Percentiles rank a stretch among this genome's conserved stretches.
phyloP scores from a whole-genome alignment of 2,888 invertebrate species.

The Rhorus exstirpatorius region DNA sequence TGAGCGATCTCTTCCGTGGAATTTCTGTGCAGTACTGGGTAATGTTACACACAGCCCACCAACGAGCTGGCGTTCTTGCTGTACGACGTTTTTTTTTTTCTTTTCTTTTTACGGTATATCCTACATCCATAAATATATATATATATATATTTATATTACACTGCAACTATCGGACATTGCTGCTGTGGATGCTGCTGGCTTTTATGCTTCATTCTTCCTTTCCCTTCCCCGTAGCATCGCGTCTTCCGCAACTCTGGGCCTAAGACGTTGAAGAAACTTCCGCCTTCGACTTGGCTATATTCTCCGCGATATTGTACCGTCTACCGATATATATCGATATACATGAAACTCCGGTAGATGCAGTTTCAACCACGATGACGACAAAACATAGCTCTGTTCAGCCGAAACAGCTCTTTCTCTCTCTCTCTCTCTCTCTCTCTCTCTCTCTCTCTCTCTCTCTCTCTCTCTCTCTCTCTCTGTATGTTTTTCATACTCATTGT shows the following conservation, averaged over 20 bases:
- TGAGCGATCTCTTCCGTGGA: constrained; percentile 50
- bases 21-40: constrained; percentile 54
- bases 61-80: constrained; percentile 15
- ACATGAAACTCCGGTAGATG: constrained; percentile 37
- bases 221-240: constrained; percentile 65
- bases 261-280: constrained; percentile 62
- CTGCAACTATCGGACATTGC: constrained; percentile 39
- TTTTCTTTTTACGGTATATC: constrained; percentile 29
- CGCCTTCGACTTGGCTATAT: constrained; percentile 61
- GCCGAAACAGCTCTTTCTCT: constrained; percentile 48
- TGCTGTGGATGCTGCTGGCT: constrained; percentile 54
- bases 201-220: constrained; percentile 43
- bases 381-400: constrained; percentile 59
- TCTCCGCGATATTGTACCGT: constrained; percentile 53
- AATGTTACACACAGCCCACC: constrained; percentile 45
- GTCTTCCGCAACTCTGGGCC: constrained; percentile 59
- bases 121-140: constrained; percentile 14
- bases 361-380: constrained; percentile 45
- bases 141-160: not conserved
- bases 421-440: constrained; percentile 56
- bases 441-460: constrained; percentile 46
- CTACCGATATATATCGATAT: constrained; percentile 58
- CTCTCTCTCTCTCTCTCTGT: constrained; percentile 60
- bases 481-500: constrained; percentile 75
- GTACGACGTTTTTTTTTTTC: not conserved